Evolutionary conservation across 2,888 invertebrate species (phyloP), one percentile per base, ranked within the genome.

Genomic region (Gari tellinella): DNA sequence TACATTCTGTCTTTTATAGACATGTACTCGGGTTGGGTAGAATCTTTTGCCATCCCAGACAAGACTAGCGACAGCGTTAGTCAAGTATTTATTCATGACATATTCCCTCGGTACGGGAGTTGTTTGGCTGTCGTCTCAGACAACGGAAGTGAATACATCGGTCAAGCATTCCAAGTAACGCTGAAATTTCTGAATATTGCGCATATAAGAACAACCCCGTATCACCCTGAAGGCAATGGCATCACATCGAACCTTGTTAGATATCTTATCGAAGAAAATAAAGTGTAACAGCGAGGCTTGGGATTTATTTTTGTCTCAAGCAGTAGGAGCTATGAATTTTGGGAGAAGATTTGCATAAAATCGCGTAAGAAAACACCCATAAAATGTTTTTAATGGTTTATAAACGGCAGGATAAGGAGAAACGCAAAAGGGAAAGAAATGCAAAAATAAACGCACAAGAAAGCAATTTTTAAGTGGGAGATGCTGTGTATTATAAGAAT

Each of bases 11-110:
- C 41, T 1, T 63, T 72, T 66, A 51, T 72, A 14, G 65, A 62
- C 38, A 60, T 45, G 64, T 70, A 40, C 31, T 41, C 43, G 25
- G 55, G 70, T 19, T 70, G 60, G 52, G 65, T 72, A n/a, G 79
- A 74, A 60, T 64, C 67, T 1, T 79, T 74, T 63, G 57, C 67
- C 23, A 57, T 74, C 1, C 60, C 56, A 15, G 68, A 74, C 49
- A 68, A 74, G 41, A 40, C 49, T 15, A 69, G 66, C 15, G 65
- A 72, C 1, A 75, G 51, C 0, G 52, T 79, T 7, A 70, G 70
- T 0, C 64, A 74, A 37, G 40, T 79, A 17, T n/a, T 74, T 14
- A 56, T 74, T 26, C 72, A 74, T 21, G 65, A 79, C 37, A 68
- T 79, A 41, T 65, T 75, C 19, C 68, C 79, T 14, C 46, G 74